Evolutionary conservation across 1,140 invertebrate species (phyloP).

Genomic region (Cherax destructor): DNA sequence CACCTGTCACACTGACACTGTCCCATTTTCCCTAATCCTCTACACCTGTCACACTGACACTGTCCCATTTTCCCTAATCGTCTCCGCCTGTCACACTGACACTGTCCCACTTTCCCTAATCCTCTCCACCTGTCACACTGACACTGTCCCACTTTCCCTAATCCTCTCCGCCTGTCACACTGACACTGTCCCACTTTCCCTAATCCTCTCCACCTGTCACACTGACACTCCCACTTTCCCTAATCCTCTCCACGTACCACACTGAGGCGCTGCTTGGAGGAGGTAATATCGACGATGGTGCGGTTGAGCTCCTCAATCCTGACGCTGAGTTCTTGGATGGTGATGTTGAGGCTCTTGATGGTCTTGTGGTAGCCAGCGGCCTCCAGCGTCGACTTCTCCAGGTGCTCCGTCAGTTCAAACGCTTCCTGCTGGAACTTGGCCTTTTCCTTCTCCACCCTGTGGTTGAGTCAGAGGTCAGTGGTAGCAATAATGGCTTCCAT

Average conservation of each 20-base stretch:
- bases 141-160: background rate
- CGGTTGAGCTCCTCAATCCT: conserved; percentile 97
- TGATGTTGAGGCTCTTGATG: conserved; percentile 92
- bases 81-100: background rate
- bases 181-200: no score
- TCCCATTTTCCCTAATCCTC: no score
- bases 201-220: background rate
- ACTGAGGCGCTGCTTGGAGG: conserved; percentile 81
- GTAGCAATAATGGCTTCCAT: no score
- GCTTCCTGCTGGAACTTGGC: conserved; percentile 96
- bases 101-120: no score
- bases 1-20: background rate
- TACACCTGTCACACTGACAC: background rate
- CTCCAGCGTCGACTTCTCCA: conserved; percentile 94
- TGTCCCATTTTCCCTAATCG: background rate
- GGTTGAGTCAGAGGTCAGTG: conserved; percentile 67
- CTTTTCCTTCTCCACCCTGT: conserved; percentile 96
- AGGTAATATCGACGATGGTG: conserved; percentile 95
- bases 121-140: background rate
- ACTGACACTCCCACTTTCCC: background rate
- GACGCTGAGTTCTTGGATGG: conserved; percentile 91
- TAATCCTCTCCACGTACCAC: conserved; percentile 44
- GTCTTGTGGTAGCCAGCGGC: conserved; percentile 86
- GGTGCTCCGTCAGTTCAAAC: conserved; percentile 94
- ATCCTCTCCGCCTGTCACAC: background rate